These are phyloP conservation scores for Periphyllus acericola DNA, from an alignment of 2,888 invertebrate genomes.

Conservation along the genomic window DNA sequence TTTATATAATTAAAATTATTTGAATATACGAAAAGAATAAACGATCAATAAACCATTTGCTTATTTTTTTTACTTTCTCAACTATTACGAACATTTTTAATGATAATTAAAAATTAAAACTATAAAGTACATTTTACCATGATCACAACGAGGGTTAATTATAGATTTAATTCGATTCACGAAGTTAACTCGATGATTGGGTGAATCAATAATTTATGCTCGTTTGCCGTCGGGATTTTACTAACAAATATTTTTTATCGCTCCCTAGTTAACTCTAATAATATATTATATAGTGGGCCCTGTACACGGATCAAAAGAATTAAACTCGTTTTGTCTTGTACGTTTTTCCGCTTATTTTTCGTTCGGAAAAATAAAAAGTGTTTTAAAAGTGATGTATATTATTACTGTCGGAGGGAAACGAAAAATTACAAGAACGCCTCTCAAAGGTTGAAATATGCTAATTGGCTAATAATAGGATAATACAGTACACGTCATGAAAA, in stretches of 20 bases:
- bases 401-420: neutral
- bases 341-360: too few species aligned
- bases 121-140: too few species aligned
- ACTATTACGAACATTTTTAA: neutral
- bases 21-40: neutral
- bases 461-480: constrained; percentile 7
- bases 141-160: too few species aligned
- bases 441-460: constrained; percentile 9
- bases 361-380: neutral
- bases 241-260: too few species aligned
- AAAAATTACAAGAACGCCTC: neutral
- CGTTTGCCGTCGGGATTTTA: too few species aligned
- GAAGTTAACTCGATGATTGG: too few species aligned
- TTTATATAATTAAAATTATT: neutral
- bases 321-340: too few species aligned
- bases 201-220: too few species aligned
- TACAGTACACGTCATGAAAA: neutral
- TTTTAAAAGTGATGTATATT: neutral
- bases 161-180: too few species aligned
- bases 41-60: neutral
- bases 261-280: too few species aligned
- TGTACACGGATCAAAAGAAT: too few species aligned
- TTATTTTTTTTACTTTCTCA: neutral
- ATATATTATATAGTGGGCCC: too few species aligned
- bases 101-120: neutral